These are phyloP conservation scores for Plectropomus leopardus DNA, from an alignment of 2,113 vertebrate genomes.

Conservation along the genomic window DNA sequence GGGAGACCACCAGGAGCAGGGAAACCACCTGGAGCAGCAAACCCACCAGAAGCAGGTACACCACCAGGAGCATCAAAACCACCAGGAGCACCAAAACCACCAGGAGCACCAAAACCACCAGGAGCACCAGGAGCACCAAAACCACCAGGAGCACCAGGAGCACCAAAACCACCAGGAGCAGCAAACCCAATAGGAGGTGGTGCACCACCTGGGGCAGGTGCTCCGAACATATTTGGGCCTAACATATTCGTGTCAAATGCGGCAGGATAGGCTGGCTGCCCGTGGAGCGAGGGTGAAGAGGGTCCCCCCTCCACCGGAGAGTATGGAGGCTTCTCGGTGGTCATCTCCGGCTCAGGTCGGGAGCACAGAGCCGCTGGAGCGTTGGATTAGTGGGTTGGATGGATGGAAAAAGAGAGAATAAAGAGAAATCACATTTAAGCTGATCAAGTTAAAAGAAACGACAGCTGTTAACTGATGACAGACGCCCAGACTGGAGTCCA, in stretches of 20 bases:
- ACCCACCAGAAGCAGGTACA: conserved; percentile 35
- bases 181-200: background rate
- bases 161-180: background rate
- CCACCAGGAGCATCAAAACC: conserved; percentile 42
- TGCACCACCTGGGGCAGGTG: background rate
- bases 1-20: conserved; percentile 42
- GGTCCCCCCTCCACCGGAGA: conserved; percentile 15
- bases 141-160: conserved; percentile 28
- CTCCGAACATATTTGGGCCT: conserved; percentile 15
- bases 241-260: conserved; percentile 46
- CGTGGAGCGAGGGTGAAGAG: conserved; percentile 7
- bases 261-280: conserved; percentile 39
- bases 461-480: background rate
- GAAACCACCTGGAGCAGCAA: conserved; percentile 21
- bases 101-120: conserved; percentile 30
- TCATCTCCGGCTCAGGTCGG: conserved; percentile 56
- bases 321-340: conserved; percentile 61
- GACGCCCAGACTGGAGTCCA: background rate
- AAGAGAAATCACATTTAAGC: background rate
- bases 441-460: background rate
- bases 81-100: conserved; percentile 28
- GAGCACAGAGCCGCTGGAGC: background rate
- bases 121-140: conserved; percentile 34
- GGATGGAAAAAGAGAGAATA: background rate
- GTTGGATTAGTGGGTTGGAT: background rate